Evolutionary conservation across 2,888 invertebrate genomes (phyloP).

Genomic region (Cephus spinipes): DNA sequence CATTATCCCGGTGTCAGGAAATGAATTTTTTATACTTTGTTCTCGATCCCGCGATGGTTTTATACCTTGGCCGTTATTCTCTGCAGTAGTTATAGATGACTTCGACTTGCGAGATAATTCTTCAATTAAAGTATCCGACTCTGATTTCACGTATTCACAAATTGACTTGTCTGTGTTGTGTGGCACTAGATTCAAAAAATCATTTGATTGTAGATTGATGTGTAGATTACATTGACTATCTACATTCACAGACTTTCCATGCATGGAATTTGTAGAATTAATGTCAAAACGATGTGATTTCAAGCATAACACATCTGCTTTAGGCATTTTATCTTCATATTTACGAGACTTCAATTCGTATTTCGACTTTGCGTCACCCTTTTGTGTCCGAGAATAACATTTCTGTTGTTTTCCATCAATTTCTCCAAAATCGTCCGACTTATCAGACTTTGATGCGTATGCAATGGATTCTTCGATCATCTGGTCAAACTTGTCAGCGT

Average conservation of each 20-base stretch:
- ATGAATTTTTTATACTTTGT: slow-evolving; percentile 2
- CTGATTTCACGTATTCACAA: slow-evolving; percentile 47
- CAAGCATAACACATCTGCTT: slow-evolving; percentile 44
- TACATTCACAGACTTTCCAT: slow-evolving; percentile 36
- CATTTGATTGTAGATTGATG: slow-evolving; percentile 22
- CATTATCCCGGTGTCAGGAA: slow-evolving; percentile 13
- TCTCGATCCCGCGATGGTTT: slow-evolving; percentile 18
- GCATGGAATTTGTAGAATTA: slow-evolving; percentile 40
- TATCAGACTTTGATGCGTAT: slow-evolving; percentile 29
- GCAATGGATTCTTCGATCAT: slow-evolving; percentile 36
- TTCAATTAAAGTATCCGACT: slow-evolving; percentile 59
- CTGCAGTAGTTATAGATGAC: slow-evolving; percentile 29
- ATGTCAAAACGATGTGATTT: slow-evolving; percentile 46
- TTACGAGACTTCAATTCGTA: slow-evolving; percentile 58
- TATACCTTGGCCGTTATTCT: slow-evolving; percentile 23
- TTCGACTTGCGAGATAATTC: slow-evolving; percentile 57
- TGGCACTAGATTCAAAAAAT: slow-evolving; percentile 21
- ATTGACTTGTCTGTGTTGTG: slow-evolving; percentile 33
- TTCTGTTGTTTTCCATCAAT: slow-evolving; percentile 23
- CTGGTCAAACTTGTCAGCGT: slow-evolving; percentile 30
- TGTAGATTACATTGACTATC: slow-evolving; percentile 30
- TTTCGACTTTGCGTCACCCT: slow-evolving; percentile 37
- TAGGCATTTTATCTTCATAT: slow-evolving; percentile 63
- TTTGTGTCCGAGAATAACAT: slow-evolving; percentile 19
- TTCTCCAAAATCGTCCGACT: slow-evolving; percentile 25